Evolutionary conservation across 2,113 vertebrate species (phyloP).

Genomic region (Equus przewalskii): DNA sequence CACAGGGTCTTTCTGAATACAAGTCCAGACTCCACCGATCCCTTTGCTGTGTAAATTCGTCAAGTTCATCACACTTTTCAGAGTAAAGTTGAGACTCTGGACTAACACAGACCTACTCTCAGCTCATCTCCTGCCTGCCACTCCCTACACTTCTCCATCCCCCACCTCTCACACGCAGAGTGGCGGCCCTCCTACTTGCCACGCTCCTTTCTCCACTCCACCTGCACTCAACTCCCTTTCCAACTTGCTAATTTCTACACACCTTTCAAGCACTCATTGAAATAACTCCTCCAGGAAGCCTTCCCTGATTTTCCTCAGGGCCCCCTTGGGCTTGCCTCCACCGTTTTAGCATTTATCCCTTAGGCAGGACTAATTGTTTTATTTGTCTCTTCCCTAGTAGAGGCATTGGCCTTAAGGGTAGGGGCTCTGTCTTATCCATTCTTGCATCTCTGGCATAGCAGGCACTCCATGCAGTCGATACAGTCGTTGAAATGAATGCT

Average conservation of each 20-base stretch:
- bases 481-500: conserved; percentile 6
- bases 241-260: neutral
- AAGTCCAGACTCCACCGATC: neutral
- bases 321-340: neutral
- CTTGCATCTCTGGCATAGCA: neutral
- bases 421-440: neutral
- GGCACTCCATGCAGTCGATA: neutral
- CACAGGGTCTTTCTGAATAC: conserved; percentile 3
- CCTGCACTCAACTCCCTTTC: neutral
- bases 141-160: neutral
- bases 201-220: neutral
- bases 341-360: neutral
- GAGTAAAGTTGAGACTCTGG: neutral
- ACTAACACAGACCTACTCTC: neutral
- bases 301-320: neutral
- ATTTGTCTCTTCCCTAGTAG: neutral
- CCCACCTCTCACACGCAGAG: neutral
- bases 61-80: neutral
- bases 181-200: neutral
- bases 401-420: neutral
- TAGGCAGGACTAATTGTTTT: neutral
- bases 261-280: neutral
- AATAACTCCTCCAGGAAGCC: neutral
- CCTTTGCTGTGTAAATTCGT: neutral
- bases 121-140: neutral